phyloP scores from a whole-genome alignment of 1,140 invertebrate species.

The Triops cancriformis region DNA sequence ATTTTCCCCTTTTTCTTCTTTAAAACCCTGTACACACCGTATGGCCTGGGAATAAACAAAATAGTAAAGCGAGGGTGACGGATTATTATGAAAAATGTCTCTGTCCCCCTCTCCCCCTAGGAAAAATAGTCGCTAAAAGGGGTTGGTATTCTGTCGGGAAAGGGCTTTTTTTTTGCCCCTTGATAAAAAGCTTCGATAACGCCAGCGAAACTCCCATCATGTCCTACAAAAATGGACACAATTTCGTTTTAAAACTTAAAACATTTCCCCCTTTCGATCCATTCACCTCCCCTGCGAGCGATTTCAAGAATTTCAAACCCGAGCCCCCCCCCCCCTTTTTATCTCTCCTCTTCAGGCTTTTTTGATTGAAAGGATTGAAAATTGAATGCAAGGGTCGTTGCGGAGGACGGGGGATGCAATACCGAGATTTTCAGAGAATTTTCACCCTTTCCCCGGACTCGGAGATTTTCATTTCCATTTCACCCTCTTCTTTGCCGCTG shows the following conservation, averaged over 20 bases:
- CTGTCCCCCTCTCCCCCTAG: neutral
- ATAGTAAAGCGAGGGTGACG: neutral
- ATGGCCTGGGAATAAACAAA: neutral
- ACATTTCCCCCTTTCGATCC: neutral
- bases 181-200: slow-evolving; percentile 14
- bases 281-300: neutral
- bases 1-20: slow-evolving; percentile 11
- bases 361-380: slow-evolving; percentile 14
- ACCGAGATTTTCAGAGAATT: neutral
- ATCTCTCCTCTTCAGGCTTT: neutral
- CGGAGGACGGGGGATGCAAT: neutral
- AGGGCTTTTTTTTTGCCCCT: neutral
- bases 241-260: slow-evolving; percentile 2
- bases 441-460: neutral
- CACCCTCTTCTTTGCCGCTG: neutral
- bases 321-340: neutral
- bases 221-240: neutral
- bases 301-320: neutral
- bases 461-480: slow-evolving; percentile 7
- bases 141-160: neutral
- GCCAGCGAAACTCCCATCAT: neutral
- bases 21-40: neutral
- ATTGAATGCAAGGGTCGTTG: neutral
- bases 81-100: slow-evolving; percentile 14
- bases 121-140: neutral